These are phyloP conservation scores for Drosophila infuscata DNA, from an alignment of 2,888 invertebrate genomes.

Conservation along the genomic window DNA sequence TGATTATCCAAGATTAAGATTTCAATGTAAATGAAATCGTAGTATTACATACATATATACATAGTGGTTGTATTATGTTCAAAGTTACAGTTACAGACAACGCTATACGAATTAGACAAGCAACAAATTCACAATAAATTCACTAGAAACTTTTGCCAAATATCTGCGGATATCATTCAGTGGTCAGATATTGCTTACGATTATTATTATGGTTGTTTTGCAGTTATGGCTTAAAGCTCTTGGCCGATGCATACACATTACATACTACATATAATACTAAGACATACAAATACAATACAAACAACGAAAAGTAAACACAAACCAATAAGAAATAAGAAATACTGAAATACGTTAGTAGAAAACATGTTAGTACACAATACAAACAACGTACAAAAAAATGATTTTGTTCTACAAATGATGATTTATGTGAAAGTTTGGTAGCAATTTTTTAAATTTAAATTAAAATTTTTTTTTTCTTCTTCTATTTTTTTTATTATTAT, in stretches of 20 bases:
- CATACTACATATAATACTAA: constrained; percentile 18
- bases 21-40: constrained; percentile 38
- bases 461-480: neutral
- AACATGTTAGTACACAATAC: constrained; percentile 31
- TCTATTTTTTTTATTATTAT: constrained; percentile 8
- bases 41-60: constrained; percentile 58
- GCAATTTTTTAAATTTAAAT: constrained; percentile 18
- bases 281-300: constrained; percentile 14
- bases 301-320: constrained; percentile 1
- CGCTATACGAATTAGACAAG: constrained; percentile 44
- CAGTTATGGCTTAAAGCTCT: constrained; percentile 8
- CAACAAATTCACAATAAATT: constrained; percentile 36
- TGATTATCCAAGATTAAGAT: constrained; percentile 18
- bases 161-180: constrained; percentile 12
- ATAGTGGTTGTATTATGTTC: constrained; percentile 40
- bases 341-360: constrained; percentile 2
- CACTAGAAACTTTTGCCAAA: constrained; percentile 8
- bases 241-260: constrained; percentile 38
- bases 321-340: neutral
- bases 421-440: constrained; percentile 24
- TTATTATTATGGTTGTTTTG: constrained; percentile 5
- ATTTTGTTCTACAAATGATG: constrained; percentile 39
- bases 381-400: constrained; percentile 35
- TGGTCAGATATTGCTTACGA: constrained; percentile 10
- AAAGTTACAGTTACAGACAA: constrained; percentile 25